phyloP scores from a whole-genome alignment of 2,888 invertebrate genomes.

The Himalopsyche anomala region DNA sequence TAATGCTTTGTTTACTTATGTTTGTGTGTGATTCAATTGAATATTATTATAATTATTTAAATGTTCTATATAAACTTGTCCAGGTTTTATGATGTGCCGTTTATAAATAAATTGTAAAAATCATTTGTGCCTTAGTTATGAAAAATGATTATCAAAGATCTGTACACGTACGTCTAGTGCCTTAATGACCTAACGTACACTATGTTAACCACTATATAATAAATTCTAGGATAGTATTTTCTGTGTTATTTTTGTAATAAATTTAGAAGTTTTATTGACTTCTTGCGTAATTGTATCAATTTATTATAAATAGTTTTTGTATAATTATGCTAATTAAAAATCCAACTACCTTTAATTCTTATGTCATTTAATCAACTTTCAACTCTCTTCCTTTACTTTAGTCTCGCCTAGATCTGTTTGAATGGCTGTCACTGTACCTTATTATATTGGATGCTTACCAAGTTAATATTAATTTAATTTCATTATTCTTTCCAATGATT shows the following conservation, averaged over 20 bases:
- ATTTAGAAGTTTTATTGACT: conserved; percentile 9
- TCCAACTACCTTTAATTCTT: no score
- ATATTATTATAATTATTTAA: no score
- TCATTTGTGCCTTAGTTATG: not conserved
- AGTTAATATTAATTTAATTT: no score
- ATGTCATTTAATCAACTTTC: no score
- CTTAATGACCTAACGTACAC: not conserved
- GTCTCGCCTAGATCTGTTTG: no score
- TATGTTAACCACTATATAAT: not conserved
- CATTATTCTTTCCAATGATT: no score
- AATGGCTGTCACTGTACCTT: no score
- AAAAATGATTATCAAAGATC: conserved; percentile 6
- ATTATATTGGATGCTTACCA: no score
- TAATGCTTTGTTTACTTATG: conserved; percentile 12
- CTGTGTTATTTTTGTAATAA: conserved; percentile 4
- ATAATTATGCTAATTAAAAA: no score
- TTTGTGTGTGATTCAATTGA: conserved; percentile 1
- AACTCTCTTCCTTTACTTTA: no score
- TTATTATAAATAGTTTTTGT: no score
- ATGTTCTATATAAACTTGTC: conserved; percentile 3
- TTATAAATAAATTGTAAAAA: not conserved
- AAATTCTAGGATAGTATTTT: not conserved
- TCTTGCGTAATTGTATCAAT: not conserved
- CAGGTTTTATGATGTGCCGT: conserved; percentile 21
- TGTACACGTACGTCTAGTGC: not conserved